These are phyloP conservation scores for Dasypolia templi DNA, from an alignment of 2,888 invertebrate genomes.

Conservation along the genomic window DNA sequence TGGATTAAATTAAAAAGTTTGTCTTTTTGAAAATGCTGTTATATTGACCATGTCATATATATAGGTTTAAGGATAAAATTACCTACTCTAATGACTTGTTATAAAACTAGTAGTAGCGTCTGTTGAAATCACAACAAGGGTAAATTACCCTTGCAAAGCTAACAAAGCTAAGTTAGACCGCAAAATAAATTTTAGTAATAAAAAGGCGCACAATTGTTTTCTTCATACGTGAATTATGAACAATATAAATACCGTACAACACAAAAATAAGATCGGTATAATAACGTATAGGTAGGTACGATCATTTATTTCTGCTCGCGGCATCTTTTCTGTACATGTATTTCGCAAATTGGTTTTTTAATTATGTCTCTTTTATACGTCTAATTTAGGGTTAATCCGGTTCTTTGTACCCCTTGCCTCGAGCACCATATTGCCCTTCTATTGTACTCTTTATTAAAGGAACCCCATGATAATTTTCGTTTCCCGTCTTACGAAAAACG, in stretches of 20 bases:
- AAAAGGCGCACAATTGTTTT: conserved; percentile 29
- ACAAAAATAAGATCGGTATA: conserved; percentile 39
- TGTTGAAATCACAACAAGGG: too few species aligned
- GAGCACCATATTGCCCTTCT: conserved; percentile 74
- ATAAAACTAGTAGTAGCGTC: too few species aligned
- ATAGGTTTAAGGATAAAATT: too few species aligned
- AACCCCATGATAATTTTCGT: conserved; percentile 72
- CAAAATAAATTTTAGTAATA: conserved; percentile 21
- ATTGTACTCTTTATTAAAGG: conserved; percentile 75
- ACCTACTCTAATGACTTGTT: too few species aligned
- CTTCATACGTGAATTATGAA: conserved; percentile 43
- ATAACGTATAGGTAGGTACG: conserved; percentile 30
- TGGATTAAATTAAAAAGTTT: conserved; percentile 36
- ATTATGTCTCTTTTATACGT: conserved; percentile 81
- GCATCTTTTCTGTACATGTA: conserved; percentile 65
- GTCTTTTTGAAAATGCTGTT: too few species aligned
- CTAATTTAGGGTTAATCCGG: conserved; percentile 78
- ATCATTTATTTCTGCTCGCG: conserved; percentile 63
- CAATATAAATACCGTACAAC: conserved; percentile 29
- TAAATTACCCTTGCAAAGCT: too few species aligned
- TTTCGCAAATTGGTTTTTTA: conserved; percentile 83
- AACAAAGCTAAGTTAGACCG: too few species aligned
- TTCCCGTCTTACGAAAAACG: conserved; percentile 67
- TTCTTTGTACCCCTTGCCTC: conserved; percentile 71
- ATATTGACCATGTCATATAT: too few species aligned